Evolutionary conservation across 2,797 vertebrate genomes (phyloP).

Genomic region (Liparis tanakae): DNA sequence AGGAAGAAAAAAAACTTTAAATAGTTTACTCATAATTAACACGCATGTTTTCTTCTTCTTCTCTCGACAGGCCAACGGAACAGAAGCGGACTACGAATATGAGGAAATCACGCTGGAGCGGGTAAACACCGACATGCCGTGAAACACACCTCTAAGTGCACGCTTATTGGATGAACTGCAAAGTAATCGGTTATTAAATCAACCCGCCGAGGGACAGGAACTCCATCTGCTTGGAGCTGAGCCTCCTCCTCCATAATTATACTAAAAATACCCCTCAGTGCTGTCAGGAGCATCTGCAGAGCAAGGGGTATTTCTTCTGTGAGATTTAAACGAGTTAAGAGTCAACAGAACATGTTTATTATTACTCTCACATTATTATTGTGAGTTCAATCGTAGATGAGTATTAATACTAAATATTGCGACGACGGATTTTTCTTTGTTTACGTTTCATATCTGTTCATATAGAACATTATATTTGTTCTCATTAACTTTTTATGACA

Average conservation of each 20-base stretch:
- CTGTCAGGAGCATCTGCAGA: neutral
- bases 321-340: neutral
- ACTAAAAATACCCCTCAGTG: neutral
- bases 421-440: neutral
- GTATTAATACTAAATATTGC: neutral
- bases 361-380: neutral
- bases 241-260: slow-evolving; percentile 7
- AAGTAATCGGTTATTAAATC: slow-evolving; percentile 7
- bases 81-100: slow-evolving; percentile 97
- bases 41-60: neutral
- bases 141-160: neutral
- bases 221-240: slow-evolving; percentile 28
- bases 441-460: neutral
- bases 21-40: neutral
- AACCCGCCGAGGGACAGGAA: neutral
- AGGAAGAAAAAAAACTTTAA: neutral
- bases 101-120: slow-evolving; percentile 98
- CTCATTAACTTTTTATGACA: no score
- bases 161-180: slow-evolving; percentile 1
- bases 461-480: no score
- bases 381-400: neutral
- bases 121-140: slow-evolving; percentile 79
- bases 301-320: neutral
- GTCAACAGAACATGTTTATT: neutral
- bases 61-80: slow-evolving; percentile 91